Percentiles rank a stretch among this genome's conserved stretches.
These are phyloP conservation scores for Gymnothorax javanicus DNA, from an alignment of 2,797 vertebrate genomes.

Conservation along the genomic window DNA sequence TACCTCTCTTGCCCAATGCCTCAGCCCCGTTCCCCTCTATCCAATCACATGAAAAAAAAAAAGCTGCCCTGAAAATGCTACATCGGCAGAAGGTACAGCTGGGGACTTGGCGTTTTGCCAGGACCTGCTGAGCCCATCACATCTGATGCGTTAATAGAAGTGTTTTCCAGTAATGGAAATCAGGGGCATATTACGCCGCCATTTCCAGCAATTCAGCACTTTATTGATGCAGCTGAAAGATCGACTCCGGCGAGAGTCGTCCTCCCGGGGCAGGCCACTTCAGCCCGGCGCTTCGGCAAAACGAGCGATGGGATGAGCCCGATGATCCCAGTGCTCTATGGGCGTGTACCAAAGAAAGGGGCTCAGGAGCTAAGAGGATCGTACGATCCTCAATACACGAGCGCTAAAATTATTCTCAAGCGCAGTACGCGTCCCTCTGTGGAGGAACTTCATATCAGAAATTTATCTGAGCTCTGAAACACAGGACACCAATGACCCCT, in stretches of 20 bases:
- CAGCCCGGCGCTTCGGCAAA: neutral
- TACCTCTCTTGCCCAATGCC: neutral
- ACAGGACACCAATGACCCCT: neutral
- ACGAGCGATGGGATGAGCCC: neutral
- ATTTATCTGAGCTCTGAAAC: neutral
- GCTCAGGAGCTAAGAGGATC: neutral
- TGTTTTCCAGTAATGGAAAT: neutral
- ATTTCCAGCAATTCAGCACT: neutral
- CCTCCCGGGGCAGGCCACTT: neutral
- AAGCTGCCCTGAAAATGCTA: neutral
- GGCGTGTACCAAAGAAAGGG: neutral
- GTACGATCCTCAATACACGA: neutral
- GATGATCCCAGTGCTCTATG: neutral
- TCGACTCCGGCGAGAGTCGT: neutral
- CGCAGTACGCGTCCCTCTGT: neutral
- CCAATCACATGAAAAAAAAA: neutral
- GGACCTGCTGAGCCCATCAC: neutral
- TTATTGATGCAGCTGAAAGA: neutral
- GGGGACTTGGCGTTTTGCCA: neutral
- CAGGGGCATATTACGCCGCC: neutral
- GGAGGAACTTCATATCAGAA: neutral
- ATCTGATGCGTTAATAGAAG: conserved; percentile 2
- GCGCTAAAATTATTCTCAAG: neutral
- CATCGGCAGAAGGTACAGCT: neutral
- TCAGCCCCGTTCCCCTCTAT: too few species aligned